Evolutionary conservation across 2,113 vertebrate species (phyloP).

Genomic region (Pedetes capensis): DNA sequence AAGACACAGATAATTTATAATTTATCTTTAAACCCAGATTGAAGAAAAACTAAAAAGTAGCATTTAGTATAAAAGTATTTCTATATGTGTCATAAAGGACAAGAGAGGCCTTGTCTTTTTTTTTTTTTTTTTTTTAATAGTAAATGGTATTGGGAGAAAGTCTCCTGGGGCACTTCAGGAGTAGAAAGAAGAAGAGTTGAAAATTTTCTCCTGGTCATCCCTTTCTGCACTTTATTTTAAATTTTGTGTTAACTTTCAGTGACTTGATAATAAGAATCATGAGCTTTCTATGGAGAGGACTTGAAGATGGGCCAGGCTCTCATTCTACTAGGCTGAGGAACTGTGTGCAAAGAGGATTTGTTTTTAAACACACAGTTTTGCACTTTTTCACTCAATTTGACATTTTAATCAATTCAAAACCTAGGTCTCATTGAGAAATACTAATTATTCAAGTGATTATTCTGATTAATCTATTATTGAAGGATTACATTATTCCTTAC

Average conservation of each 20-base stretch:
- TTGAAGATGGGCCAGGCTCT: background rate
- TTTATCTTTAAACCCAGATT: slow-evolving; percentile 73
- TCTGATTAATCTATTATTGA: background rate
- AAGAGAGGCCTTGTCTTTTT: accelerated
- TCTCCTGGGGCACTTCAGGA: background rate
- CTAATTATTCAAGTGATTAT: background rate
- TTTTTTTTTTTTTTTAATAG: background rate
- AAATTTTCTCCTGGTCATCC: background rate
- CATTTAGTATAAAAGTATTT: slow-evolving; percentile 55
- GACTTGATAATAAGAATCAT: background rate
- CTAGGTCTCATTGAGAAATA: background rate
- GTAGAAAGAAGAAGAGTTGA: background rate
- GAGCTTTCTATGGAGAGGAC: background rate
- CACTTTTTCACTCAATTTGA: background rate
- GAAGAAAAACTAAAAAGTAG: slow-evolving; percentile 65
- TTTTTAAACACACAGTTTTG: background rate
- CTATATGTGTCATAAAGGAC: slow-evolving; percentile 10
- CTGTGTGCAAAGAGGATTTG: background rate
- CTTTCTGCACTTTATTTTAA: background rate
- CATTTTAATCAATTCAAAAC: background rate
- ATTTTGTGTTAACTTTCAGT: background rate
- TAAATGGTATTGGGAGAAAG: background rate
- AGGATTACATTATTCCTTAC: background rate
- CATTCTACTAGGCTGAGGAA: background rate
- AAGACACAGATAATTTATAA: slow-evolving; percentile 75